Evolutionary conservation across 2,113 vertebrate genomes (phyloP).

Genomic region (Mormyrus lacerda): DNA sequence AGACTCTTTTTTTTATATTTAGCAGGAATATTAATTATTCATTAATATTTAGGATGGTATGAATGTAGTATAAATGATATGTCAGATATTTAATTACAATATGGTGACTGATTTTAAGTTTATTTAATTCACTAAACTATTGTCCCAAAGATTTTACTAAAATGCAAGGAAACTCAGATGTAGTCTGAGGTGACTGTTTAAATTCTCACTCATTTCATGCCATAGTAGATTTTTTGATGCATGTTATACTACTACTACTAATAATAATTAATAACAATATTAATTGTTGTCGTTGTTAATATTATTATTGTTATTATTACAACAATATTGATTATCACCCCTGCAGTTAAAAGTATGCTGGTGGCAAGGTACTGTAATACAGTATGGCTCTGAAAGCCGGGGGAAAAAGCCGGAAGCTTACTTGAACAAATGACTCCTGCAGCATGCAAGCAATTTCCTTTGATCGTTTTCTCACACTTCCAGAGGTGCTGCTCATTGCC

Average conservation of each 20-base stretch:
- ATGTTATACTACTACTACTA: background rate
- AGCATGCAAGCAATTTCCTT: rapidly evolving
- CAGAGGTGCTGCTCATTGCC: background rate
- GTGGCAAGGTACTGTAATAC: background rate
- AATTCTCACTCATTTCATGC: background rate
- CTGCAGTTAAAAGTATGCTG: background rate
- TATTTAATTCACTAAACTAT: background rate
- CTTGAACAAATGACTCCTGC: slow-evolving; percentile 40
- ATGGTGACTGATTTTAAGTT: background rate
- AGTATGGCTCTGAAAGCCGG: background rate
- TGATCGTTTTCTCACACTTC: slow-evolving; percentile 30
- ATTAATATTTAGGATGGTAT: background rate
- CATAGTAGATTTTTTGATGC: background rate
- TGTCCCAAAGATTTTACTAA: background rate
- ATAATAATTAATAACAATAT: background rate
- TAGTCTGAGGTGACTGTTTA: background rate
- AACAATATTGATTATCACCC: background rate
- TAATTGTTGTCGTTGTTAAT: background rate
- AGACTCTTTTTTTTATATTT: background rate
- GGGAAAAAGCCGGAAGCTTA: slow-evolving; percentile 18
- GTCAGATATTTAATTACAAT: background rate
- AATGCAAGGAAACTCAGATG: background rate
- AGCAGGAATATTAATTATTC: background rate
- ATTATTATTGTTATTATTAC: background rate
- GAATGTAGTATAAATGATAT: background rate